Conservation (phyloP, 2,113 vertebrate species). For the Pygoscelis adeliae region DNA sequence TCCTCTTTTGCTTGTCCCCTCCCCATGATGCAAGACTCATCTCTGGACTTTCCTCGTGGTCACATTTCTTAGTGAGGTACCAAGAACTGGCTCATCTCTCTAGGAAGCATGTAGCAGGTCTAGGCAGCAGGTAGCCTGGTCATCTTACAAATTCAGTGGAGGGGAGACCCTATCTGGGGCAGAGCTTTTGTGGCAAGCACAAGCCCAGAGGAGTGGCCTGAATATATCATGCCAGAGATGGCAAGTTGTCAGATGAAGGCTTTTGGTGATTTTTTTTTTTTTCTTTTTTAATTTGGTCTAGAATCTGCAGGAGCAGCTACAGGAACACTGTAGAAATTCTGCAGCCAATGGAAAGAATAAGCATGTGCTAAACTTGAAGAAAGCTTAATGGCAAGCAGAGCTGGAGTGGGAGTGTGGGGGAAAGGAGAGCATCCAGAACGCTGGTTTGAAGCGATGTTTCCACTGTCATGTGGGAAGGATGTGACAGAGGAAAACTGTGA, state of each 20-base stretch:
- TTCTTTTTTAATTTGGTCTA: not conserved
- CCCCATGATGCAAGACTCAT: not conserved
- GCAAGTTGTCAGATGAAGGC: not conserved
- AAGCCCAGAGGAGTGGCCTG: not conserved
- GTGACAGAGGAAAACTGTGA: slow-evolving; percentile 37
- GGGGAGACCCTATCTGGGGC: not conserved
- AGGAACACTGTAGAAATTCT: slow-evolving; percentile 9
- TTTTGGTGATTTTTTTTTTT: not conserved
- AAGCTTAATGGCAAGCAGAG: slow-evolving; percentile 26
- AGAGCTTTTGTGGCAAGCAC: not conserved
- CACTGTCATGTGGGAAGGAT: slow-evolving; percentile 42
- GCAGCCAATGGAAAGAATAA: slow-evolving; percentile 18
- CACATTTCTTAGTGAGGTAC: not conserved
- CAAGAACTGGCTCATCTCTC: not conserved
- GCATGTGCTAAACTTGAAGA: slow-evolving; percentile 10
- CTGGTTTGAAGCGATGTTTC: slow-evolving; percentile 27
- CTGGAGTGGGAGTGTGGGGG: slow-evolving; percentile 55
- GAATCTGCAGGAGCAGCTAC: not conserved
- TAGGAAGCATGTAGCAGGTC: not conserved
- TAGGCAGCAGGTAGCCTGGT: not conserved
- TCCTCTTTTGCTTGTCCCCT: not conserved
- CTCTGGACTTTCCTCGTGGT: not conserved
- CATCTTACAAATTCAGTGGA: not conserved
- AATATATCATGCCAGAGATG: not conserved
- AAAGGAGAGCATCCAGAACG: slow-evolving; percentile 39